A percentile compares a stretch with the other conserved stretches of the same genome.
Evolutionary conservation across 1,140 invertebrate genomes (phyloP).

Genomic region (Meloidogyne hapla): DNA sequence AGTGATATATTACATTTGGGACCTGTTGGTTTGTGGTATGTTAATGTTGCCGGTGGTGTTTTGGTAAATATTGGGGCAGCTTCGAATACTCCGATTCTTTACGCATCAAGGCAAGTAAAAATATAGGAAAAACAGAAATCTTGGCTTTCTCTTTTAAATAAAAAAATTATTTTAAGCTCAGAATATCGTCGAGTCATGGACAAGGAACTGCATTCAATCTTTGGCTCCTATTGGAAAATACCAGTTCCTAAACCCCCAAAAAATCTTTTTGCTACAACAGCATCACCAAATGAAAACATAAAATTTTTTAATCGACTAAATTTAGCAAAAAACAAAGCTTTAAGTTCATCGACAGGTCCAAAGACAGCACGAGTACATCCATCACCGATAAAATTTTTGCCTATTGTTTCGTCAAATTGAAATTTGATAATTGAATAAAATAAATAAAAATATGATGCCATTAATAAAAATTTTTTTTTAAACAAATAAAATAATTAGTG

Average conservation of each 20-base stretch:
- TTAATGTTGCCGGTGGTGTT: constrained; percentile 22
- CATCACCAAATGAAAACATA: background rate
- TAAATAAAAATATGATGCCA: no score
- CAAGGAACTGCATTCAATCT: background rate
- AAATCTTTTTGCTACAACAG: constrained; percentile 2
- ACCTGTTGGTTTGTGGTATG: constrained; percentile 19
- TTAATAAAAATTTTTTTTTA: no score
- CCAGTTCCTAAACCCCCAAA: background rate
- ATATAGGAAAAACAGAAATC: no score
- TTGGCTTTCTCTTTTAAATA: no score
- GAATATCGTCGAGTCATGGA: background rate
- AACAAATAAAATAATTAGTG: no score
- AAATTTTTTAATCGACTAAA: background rate
- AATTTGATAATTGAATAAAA: no score
- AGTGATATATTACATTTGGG: background rate
- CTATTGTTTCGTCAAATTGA: background rate
- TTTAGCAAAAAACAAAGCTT: background rate
- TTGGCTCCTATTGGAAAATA: background rate
- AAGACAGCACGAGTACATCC: background rate
- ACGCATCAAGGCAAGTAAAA: background rate
- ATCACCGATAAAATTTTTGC: background rate
- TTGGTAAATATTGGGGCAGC: constrained; percentile 23
- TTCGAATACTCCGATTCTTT: constrained; percentile 21
- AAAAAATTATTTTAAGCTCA: background rate
- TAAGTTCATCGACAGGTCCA: background rate